Conservation (phyloP, 2,797 vertebrate species). For the Percopsis omiscomaycus region DNA sequence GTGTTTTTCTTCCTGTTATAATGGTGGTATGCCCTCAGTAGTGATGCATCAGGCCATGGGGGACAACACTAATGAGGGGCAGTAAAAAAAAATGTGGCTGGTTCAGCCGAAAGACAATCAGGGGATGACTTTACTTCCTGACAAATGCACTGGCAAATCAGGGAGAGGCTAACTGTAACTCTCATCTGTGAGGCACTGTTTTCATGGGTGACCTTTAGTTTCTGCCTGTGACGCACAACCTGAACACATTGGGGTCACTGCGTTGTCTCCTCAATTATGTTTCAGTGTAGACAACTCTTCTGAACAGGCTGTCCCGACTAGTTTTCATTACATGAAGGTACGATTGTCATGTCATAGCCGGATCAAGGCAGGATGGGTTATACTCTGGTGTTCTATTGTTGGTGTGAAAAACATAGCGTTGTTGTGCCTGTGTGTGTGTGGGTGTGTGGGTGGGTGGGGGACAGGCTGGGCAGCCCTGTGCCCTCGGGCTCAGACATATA, state of each 20-base stretch:
- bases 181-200: background rate
- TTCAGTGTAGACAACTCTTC: background rate
- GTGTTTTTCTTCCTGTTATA: too few species aligned
- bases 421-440: slow-evolving; percentile 10
- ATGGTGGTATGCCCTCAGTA: too few species aligned
- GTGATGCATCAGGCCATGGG: too few species aligned
- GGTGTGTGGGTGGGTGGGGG: slow-evolving; percentile 2
- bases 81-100: too few species aligned
- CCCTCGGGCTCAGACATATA: slow-evolving; percentile 48
- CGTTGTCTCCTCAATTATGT: slow-evolving; percentile 1
- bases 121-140: background rate
- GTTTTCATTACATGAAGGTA: slow-evolving; percentile 26
- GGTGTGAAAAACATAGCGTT: slow-evolving; percentile 18
- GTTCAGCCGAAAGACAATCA: background rate
- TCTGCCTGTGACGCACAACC: slow-evolving; percentile 8
- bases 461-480: slow-evolving; percentile 43
- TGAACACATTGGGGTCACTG: slow-evolving; percentile 3
- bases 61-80: too few species aligned
- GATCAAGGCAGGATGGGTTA: slow-evolving; percentile 48
- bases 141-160: slow-evolving; percentile 14
- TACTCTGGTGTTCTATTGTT: slow-evolving; percentile 31
- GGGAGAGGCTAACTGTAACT: slow-evolving; percentile 7
- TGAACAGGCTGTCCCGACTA: background rate
- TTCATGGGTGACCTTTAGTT: slow-evolving; percentile 3
- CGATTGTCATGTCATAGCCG: slow-evolving; percentile 26